Evolutionary conservation across 2,113 vertebrate species (phyloP).

Genomic region (Tiliqua scincoides): DNA sequence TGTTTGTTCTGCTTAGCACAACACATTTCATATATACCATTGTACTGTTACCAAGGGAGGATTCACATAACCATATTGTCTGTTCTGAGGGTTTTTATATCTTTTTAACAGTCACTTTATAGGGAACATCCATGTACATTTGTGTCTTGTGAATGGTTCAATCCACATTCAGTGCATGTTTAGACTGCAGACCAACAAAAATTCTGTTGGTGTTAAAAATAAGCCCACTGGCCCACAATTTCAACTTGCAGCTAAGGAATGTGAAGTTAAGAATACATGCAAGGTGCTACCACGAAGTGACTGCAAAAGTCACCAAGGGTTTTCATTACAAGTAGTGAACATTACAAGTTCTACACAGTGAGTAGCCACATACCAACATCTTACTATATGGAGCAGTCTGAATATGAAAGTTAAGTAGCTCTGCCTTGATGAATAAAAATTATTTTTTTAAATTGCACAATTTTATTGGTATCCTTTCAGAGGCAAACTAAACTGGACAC

Average conservation of each 20-base stretch:
- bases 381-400: not conserved
- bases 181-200: not conserved
- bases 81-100: not conserved
- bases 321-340: not conserved
- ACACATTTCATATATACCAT: constrained; percentile 43
- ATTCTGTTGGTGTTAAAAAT: not conserved
- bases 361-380: not conserved
- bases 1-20: constrained; percentile 48
- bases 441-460: no score
- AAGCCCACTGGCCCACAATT: not conserved
- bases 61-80: not conserved
- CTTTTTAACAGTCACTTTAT: not conserved
- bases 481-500: no score
- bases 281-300: no score
- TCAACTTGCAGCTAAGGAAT: not conserved
- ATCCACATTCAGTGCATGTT: not conserved
- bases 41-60: constrained; percentile 29
- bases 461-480: no score
- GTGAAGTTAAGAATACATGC: not conserved
- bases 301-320: not conserved
- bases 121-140: not conserved
- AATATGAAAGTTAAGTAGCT: not conserved
- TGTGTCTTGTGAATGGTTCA: not conserved
- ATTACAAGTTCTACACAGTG: not conserved
- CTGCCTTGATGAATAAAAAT: no score